Conservation (phyloP, 2,797 vertebrate species). For the Pitangus sulphuratus region DNA sequence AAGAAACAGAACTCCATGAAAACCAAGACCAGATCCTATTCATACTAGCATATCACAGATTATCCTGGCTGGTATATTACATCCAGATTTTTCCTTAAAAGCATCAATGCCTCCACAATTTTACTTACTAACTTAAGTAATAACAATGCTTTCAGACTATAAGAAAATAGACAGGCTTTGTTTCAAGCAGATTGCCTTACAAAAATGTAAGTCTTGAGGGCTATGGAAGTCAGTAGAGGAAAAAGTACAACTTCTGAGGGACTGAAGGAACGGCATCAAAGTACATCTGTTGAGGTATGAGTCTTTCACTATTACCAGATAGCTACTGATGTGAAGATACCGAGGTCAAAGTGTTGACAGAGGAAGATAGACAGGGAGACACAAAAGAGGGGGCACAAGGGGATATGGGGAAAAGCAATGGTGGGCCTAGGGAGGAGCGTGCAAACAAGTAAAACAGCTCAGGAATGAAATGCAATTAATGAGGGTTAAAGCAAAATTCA, state of each 20-base stretch:
- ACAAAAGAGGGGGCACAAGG: not conserved
- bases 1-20: not conserved
- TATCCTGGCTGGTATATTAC: not conserved
- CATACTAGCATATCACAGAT: not conserved
- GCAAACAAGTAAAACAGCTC: not conserved
- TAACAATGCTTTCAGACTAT: not conserved
- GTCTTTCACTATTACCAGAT: not conserved
- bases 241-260: not conserved
- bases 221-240: not conserved
- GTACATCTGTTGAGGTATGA: not conserved
- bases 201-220: not conserved
- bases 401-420: not conserved
- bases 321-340: not conserved
- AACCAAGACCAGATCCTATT: not conserved
- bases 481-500: not conserved
- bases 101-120: not conserved
- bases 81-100: not conserved
- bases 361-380: not conserved
- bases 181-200: not conserved
- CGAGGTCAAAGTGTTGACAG: not conserved
- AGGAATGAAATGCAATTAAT: not conserved
- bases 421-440: not conserved
- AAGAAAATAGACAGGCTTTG: not conserved
- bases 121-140: not conserved
- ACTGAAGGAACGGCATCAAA: not conserved